Base-by-base conservation (phyloP, 2,797 vertebrate species). In the Centroberyx gerrardi region DNA sequence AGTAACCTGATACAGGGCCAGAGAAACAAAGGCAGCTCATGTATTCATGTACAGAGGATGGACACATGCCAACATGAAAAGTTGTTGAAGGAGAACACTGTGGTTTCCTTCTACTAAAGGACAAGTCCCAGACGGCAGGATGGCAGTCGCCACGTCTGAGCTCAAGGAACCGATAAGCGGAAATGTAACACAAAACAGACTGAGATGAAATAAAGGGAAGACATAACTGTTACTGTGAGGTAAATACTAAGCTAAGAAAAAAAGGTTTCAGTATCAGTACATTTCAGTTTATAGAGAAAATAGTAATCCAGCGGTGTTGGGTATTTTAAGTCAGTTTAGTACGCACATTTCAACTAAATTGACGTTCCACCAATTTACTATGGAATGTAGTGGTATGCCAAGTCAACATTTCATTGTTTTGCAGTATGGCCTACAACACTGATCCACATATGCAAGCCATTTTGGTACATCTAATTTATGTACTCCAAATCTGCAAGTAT, bases 21-120 rank as follows among this genome's bases (percentile, higher is more conserved):
- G 64, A 74, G 91, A 93, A 93, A 94, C 92, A 94, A 93, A 95
- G 90, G 86, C 87, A 80, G 89, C 87, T 90, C 93, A 93, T 93
- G 90, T 92, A 84, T 91, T 92, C 87, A 85, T 90, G 90, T 89
- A 85, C 87, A 88, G 70, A 76, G 85, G 84, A 92, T 92, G 91
- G 93, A 93, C 87, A 77, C 90, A 90, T 91, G 93, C 92, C 93
- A 90, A 85, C 73, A 77, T 62, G 69, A 89, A 67, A 87, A 91
- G 75, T 81, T 83, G 87, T 83, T 56, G 80, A 72, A 79, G 74
- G 78, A 81, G 82, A 90, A 85, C 80, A 76, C 76, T 83, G 88
- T 46, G 71, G 75, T 91, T 90, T 87, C 76, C 58, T 62, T 79
- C 76, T 66, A 81, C 69, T 69, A 55, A 80, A 86, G 76, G 70